Evolutionary conservation across 2,888 invertebrate genomes (phyloP).

Genomic region (Deilephila porcellus): DNA sequence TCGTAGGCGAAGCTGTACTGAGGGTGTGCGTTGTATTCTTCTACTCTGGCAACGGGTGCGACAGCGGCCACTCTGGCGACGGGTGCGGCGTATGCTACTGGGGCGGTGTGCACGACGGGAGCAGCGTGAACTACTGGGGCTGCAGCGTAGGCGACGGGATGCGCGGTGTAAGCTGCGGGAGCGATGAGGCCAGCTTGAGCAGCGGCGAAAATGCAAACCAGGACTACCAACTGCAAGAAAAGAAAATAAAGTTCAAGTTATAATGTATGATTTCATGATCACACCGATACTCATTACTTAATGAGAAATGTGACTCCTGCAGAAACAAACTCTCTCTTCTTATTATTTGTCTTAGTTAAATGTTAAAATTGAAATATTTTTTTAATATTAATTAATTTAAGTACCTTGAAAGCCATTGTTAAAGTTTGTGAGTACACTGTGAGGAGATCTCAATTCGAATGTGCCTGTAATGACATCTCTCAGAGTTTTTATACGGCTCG

Average conservation of each 20-base stretch:
- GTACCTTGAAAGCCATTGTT: conserved; percentile 2
- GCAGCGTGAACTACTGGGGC: conserved; percentile 36
- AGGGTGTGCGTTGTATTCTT: conserved; percentile 63
- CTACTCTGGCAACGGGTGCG: conserved; percentile 54
- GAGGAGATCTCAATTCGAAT: neutral
- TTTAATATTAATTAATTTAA: no score
- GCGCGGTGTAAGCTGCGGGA: conserved; percentile 44
- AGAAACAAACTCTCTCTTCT: no score
- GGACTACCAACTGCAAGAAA: conserved; percentile 43
- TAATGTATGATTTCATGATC: no score
- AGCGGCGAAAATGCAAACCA: conserved; percentile 45
- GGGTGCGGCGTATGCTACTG: conserved; percentile 50
- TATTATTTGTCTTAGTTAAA: no score
- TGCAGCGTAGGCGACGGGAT: neutral
- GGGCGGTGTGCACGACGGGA: conserved; percentile 47
- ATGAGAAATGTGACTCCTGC: no score
- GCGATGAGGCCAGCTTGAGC: conserved; percentile 44
- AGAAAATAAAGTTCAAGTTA: neutral
- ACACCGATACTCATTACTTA: no score
- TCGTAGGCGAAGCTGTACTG: conserved; percentile 83
- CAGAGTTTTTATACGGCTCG: neutral
- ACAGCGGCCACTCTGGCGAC: conserved; percentile 51
- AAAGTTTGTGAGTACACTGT: neutral
- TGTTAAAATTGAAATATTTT: no score
- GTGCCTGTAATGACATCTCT: neutral